Evolutionary conservation across 2,113 vertebrate species (phyloP), one percentile per base, ranked within the genome.

Genomic region (Morone saxatilis): DNA sequence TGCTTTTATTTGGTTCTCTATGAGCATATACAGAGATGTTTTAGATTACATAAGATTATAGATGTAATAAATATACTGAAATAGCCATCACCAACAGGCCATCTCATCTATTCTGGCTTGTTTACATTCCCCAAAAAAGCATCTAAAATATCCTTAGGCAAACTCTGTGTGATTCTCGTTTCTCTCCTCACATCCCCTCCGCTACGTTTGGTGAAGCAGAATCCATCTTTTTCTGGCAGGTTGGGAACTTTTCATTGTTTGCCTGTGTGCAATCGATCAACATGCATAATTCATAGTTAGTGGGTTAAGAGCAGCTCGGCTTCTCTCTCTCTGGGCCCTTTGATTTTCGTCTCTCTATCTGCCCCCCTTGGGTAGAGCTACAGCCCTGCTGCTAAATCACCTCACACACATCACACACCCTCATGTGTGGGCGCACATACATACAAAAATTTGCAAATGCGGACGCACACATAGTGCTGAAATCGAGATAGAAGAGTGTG

Each of bases 211-310:
- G 73, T 71, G 72, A 67, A 78, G 87, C 36, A 63, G 77, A 91
- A 94, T 93, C 90, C 88, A 89, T 93, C 89, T 88, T 89, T 86
- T 67, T 77, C 81, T 89, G 85, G 80, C 83, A 88, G 85, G 78
- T 93, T 89, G 67, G 86, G 65, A 91, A 90, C 88, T 89, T 92
- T 91, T 92, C 17, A 0, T 83, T 83, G 86, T 94, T 92, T 91
- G 81, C 87, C 83, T 72, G 83, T 67, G 79, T 76, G 84, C 76
- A 41, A 94, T 94, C 93, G 85, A 93, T 93, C 86, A 80, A 43
- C 86, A 93, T 94, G 90, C 90, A 94, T 94, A 92, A 93, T 93
- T 93, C 93, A 94, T 94, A 80, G 88, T 92, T 87, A 71, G 89
- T 76, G 86, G 84, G 89, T 91, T 93, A 88, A 90, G 85, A 92